Evolutionary conservation across 2,888 invertebrate species (phyloP).

Genomic region (Lobophora halterata): DNA sequence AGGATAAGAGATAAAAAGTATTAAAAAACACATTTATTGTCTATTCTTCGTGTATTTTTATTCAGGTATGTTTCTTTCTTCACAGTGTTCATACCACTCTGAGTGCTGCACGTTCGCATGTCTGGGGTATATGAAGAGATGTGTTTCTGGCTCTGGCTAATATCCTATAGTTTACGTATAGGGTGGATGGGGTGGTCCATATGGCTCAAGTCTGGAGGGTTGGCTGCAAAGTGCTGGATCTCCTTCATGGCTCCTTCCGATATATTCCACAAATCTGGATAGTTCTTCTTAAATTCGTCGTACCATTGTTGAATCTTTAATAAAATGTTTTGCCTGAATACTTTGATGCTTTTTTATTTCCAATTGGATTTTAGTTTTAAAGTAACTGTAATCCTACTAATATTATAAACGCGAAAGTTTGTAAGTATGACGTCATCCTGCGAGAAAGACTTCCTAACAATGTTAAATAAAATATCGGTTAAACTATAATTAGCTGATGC

Average conservation of each 20-base stretch:
- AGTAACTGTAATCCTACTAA: too few relatives aligned
- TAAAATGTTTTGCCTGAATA: too few relatives aligned
- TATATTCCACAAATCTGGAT: conserved; percentile 86
- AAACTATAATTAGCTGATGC: too few relatives aligned
- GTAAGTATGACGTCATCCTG: too few relatives aligned
- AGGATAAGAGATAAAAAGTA: too few relatives aligned
- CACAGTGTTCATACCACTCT: conserved; percentile 51
- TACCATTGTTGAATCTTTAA: conserved; percentile 83
- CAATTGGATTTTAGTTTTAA: too few relatives aligned
- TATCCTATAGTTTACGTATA: conserved; percentile 68
- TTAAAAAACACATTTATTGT: too few relatives aligned
- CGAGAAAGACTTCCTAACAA: too few relatives aligned
- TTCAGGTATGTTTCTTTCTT: conserved; percentile 13
- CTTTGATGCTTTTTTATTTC: conserved; percentile 1
- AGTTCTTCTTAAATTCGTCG: conserved; percentile 83
- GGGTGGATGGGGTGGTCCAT: conserved; percentile 89
- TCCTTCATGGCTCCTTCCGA: conserved; percentile 85
- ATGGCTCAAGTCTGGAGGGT: conserved; percentile 86
- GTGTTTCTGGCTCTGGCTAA: conserved; percentile 43
- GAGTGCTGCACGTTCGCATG: conserved; percentile 61
- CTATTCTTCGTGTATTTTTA: too few relatives aligned
- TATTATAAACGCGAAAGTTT: too few relatives aligned
- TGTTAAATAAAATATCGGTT: too few relatives aligned
- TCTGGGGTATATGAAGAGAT: conserved; percentile 54
- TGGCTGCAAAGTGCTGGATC: conserved; percentile 83